phyloP scores from a whole-genome alignment of 2,797 vertebrate genomes.

The Taeniopygia guttata region DNA sequence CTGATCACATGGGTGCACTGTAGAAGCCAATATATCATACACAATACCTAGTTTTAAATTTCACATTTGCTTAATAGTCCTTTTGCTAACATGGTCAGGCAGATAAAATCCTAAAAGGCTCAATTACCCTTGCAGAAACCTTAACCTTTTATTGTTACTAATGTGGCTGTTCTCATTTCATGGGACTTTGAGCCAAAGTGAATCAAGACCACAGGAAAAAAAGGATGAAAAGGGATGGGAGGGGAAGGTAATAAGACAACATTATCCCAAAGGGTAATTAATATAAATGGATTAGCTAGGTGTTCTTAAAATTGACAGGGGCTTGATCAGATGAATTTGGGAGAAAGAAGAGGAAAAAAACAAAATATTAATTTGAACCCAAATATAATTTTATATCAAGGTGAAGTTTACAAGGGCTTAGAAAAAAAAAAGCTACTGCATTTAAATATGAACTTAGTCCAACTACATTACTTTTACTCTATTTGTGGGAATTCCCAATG shows the following conservation, averaged over 20 bases:
- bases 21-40: neutral
- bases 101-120: constrained; percentile 24
- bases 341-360: neutral
- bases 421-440: neutral
- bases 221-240: neutral
- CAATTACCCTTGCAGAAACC: neutral
- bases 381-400: neutral
- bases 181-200: neutral
- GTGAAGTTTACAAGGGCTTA: neutral
- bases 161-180: neutral
- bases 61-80: neutral
- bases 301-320: neutral
- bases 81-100: neutral
- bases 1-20: neutral
- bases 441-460: neutral
- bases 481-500: neutral
- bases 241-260: neutral
- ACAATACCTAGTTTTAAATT: neutral
- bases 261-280: neutral
- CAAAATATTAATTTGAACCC: neutral
- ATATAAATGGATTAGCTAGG: neutral
- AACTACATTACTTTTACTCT: neutral
- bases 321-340: neutral
- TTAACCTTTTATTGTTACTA: neutral
- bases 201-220: neutral